Base-by-base conservation (phyloP, 2,888 invertebrate genomes). In the Ophion costatus region DNA sequence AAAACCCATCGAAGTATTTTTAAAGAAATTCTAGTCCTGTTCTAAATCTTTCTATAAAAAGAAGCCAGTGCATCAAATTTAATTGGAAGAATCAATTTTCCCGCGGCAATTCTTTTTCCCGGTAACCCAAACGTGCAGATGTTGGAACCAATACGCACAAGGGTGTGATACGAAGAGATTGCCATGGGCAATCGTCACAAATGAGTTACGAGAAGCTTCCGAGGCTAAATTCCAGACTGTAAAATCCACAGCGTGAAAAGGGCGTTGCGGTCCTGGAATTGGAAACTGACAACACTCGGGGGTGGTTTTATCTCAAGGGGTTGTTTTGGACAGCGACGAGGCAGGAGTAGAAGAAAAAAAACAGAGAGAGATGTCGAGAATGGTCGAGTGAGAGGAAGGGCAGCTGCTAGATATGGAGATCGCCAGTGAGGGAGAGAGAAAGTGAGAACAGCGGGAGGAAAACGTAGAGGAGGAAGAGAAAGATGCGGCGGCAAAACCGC, bases 281-380 rank as follows among this genome's bases (percentile, higher is more conserved):
- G 84, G 61, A 80, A 83, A 83, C 75, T 83, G 80, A 80, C 76
- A 80, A 83, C 80, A 80, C 67, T n/a, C 5, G 33, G 80, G 80
- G 80, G 56, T 74, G 73, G 76, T 80, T 73, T 67, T 63, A 73
- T 80, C 71, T 61, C 33, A 51, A 24, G 51, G 69, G 66, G 66
- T 29, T 42, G 57, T 33, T 67, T 29, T 76, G 66, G 82, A 66
- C 82, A 66, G 63, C 59, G 42, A 70, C 59, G 66, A 17, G 67
- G 67, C 61, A 45, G 66, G 45, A 67, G 61, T 20, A 56, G 66
- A n/a, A 38, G 56, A 29, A 29, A 24, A 24, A 3, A 29, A 29
- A 4, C 29, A 2, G 4, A 29, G 29, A 29, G 29, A 29, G 29
- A 29, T n/a, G n/a, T n/a, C n/a, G n/a, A n/a, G 3, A 29, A 29